Percentiles rank a stretch among this genome's conserved stretches.
phyloP scores from a whole-genome alignment of 23 tunicate species.

The Styela clava region DNA sequence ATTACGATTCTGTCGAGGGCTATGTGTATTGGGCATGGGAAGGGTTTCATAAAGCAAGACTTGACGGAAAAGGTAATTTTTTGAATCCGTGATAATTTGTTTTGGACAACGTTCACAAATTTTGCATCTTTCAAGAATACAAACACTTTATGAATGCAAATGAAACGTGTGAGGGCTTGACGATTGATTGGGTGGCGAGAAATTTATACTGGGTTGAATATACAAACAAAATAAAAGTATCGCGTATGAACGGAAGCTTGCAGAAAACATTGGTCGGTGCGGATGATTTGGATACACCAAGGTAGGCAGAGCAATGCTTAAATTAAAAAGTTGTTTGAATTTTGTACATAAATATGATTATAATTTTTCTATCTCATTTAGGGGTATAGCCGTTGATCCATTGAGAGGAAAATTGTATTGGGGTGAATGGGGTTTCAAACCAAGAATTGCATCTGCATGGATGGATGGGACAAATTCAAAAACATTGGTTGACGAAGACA shows the following conservation, averaged over 20 bases:
- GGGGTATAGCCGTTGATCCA: constrained; percentile 75
- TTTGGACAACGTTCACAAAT: no score
- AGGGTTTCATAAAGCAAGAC: neutral
- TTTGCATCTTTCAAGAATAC: no score
- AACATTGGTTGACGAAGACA: neutral
- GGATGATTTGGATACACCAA: neutral
- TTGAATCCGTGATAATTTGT: no score
- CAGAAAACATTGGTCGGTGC: neutral
- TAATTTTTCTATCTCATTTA: no score
- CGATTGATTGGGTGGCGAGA: neutral
- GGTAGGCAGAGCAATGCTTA: no score
- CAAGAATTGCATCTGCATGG: constrained; percentile 63
- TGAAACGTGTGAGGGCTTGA: neutral
- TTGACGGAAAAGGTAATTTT: neutral
- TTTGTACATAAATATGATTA: no score
- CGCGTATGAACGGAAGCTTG: neutral
- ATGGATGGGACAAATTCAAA: constrained; percentile 47
- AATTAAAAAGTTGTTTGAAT: no score
- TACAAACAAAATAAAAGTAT: neutral
- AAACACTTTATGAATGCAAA: neutral
- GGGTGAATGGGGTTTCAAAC: constrained; percentile 89
- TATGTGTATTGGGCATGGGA: neutral
- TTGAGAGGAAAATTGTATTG: constrained; percentile 66
- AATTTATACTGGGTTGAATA: neutral
- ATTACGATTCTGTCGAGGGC: neutral